These are phyloP conservation scores for Halichoeres trimaculatus DNA, from an alignment of 2,113 vertebrate genomes.

Conservation along the genomic window DNA sequence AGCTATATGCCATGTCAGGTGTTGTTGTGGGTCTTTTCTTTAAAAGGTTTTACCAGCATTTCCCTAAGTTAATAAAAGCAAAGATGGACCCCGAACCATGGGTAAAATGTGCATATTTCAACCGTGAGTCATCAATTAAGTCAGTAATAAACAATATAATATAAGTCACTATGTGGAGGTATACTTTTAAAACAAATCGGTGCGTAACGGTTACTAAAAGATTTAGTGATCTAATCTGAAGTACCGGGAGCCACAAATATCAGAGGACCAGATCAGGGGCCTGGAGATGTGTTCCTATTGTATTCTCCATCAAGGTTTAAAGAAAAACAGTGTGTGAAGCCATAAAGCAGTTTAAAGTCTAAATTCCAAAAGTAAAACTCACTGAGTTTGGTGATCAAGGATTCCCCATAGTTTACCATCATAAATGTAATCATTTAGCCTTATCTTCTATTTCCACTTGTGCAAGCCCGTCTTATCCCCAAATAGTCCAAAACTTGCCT, in stretches of 20 bases:
- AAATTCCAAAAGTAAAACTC: slow-evolving; percentile 18
- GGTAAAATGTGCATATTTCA: neutral
- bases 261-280: neutral
- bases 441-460: neutral
- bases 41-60: slow-evolving; percentile 16
- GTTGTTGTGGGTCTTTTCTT: neutral
- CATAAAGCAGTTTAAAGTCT: slow-evolving; percentile 21
- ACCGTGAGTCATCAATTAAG: neutral
- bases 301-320: slow-evolving; percentile 1
- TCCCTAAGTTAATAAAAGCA: slow-evolving; percentile 17
- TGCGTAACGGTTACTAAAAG: no score
- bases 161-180: neutral
- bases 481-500: neutral
- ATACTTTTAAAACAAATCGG: neutral
- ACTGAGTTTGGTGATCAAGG: neutral
- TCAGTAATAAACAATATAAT: neutral
- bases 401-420: neutral
- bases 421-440: slow-evolving; percentile 11
- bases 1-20: slow-evolving; percentile 21
- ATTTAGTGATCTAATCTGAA: neutral
- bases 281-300: slow-evolving; percentile 2
- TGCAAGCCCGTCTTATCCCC: slow-evolving; percentile 7
- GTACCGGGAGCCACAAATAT: neutral
- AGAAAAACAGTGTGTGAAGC: neutral
- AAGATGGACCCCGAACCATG: slow-evolving; percentile 26